Evolutionary conservation across 2,797 vertebrate species (phyloP), one percentile per base, ranked within the genome.

Genomic region (Enteromius argenteus): DNA sequence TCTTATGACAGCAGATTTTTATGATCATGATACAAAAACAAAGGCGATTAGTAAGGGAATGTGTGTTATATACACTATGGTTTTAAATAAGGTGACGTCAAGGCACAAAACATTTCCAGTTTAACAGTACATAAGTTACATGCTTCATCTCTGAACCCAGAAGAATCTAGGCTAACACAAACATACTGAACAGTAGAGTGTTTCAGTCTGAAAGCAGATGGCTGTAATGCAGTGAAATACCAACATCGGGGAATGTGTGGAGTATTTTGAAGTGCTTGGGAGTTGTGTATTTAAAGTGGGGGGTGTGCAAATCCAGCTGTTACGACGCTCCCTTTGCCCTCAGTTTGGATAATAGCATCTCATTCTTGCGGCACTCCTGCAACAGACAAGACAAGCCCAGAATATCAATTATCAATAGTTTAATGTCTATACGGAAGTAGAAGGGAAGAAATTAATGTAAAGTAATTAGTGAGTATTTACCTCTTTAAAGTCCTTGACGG

Each of bases 401-500:
- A 72, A 9, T 21, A 44, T 35, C 3, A 27, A 42, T 15, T 44
- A 19, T 37, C n/a, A 42, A 30, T 30, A 77, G 56, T 62, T 15
- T 14, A 15, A 15, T 60, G n/a, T 73, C 17, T 44, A 44, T 44
- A 44, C 1, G 39, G 39, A 39, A 39, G 49, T 0, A 39, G 32
- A 1, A 60, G 23, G 42, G 42, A 58, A 19, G 23, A 3, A 9
- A 23, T 58, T 5, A 5, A 30, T 3, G 6, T 77, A 44, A 60
- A 32, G 30, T 32, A 32, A 35, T n/a, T 30, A 3, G 37, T 27
- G 68, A 21, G 13, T 53, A 23, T 90, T 95, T 90, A 99, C 98
- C 98, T 99, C 98, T 91, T 99, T 99, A 90, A 99, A 99, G 90
- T 99, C 98, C 91, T 99, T 99, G 85, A 99, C 97, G 0, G 98